Conservation (phyloP, 1,140 invertebrate genomes). For the Hermetia illucens region DNA sequence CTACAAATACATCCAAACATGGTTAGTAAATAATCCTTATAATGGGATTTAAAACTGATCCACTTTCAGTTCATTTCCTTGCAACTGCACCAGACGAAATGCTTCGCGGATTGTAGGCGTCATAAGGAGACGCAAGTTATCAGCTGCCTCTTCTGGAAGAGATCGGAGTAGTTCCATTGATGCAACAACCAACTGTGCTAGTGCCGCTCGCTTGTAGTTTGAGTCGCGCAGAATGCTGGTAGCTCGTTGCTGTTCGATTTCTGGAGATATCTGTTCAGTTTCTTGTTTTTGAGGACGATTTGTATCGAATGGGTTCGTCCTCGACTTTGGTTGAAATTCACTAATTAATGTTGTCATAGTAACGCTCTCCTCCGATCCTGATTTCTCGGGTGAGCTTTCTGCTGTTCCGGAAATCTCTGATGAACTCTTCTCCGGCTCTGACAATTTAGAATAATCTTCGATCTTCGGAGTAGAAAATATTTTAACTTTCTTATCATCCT, state of each 20-base stretch:
- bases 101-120: constrained; percentile 29
- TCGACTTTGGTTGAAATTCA: constrained; percentile 35
- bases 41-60: constrained; percentile 27
- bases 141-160: constrained; percentile 24
- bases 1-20: constrained; percentile 74
- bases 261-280: constrained; percentile 45
- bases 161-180: constrained; percentile 27
- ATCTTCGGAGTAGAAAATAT: constrained; percentile 19
- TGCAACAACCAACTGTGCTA: constrained; percentile 27
- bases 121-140: constrained; percentile 26
- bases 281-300: constrained; percentile 35
- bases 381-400: constrained; percentile 21
- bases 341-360: constrained; percentile 33
- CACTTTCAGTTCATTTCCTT: constrained; percentile 28
- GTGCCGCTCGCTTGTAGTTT: constrained; percentile 25
- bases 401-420: constrained; percentile 9
- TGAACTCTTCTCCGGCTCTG: too few species aligned
- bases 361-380: constrained; percentile 25
- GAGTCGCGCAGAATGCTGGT: constrained; percentile 61
- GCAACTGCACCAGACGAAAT: constrained; percentile 28
- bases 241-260: constrained; percentile 59
- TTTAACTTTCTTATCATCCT: constrained; percentile 14
- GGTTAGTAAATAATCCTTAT: constrained; percentile 47
- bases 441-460: constrained; percentile 19
- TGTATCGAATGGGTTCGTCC: constrained; percentile 37